Conservation (phyloP, 1,140 invertebrate species). For the Cherax quadricarinatus region DNA sequence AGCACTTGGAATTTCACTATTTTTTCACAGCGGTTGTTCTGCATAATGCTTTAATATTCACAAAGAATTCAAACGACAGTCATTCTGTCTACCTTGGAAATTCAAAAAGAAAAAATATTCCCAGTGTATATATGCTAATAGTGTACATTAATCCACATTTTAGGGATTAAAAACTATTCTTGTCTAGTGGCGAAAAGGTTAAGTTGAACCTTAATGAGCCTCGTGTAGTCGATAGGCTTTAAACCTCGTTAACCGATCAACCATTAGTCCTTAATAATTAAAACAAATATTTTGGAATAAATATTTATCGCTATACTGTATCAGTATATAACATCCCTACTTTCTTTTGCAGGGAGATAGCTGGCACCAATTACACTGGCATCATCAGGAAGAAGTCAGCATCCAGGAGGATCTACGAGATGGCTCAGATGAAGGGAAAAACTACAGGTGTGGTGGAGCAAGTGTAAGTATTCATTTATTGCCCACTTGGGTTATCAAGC, state of each 20-base stretch:
- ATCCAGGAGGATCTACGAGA: slow-evolving; percentile 15
- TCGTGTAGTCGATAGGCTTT: neutral
- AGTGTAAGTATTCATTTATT: neutral
- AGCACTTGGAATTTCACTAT: too few species aligned
- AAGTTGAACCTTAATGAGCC: neutral
- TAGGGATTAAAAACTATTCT: too few species aligned
- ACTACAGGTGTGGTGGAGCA: slow-evolving; percentile 1
- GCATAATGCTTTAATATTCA: too few species aligned
- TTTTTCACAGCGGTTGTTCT: too few species aligned
- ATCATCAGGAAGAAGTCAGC: neutral
- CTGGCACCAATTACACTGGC: slow-evolving; percentile 3
- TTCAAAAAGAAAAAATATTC: too few species aligned
- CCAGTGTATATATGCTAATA: too few species aligned
- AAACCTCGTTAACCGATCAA: neutral
- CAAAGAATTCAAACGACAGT: too few species aligned
- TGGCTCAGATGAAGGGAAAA: neutral
- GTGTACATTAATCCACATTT: too few species aligned
- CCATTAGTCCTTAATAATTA: neutral
- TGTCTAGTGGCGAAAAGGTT: too few species aligned
- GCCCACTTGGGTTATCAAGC: too few species aligned
- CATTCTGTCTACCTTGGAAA: too few species aligned
- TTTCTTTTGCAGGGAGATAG: slow-evolving; percentile 13
- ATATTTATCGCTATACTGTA: neutral
- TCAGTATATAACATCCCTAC: too few species aligned
- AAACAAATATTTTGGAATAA: neutral